Evolutionary conservation across 2,113 vertebrate species (phyloP).

Genomic region (Thalassarche chlororhynchos): DNA sequence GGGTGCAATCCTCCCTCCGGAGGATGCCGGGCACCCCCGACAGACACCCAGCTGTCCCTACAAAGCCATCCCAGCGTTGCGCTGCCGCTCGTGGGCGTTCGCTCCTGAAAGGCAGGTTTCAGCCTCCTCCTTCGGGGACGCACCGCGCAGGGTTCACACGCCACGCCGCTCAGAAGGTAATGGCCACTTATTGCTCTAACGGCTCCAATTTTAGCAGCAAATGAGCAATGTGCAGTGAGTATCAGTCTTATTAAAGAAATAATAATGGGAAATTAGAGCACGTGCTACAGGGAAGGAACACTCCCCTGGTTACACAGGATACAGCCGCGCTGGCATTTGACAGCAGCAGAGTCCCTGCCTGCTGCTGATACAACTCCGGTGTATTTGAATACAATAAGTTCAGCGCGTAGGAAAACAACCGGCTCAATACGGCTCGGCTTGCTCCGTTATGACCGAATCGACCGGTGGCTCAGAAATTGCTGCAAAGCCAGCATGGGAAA

Average conservation of each 20-base stretch:
- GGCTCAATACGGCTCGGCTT: background rate
- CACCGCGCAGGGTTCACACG: background rate
- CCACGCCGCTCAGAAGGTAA: background rate
- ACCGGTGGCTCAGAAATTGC: background rate
- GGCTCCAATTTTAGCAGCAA: conserved; percentile 63
- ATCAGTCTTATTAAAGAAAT: conserved; percentile 57
- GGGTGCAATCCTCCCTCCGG: background rate
- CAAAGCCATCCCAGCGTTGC: background rate
- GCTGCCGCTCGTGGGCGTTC: background rate
- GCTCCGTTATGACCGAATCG: background rate
- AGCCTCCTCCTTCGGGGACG: background rate
- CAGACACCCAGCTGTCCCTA: background rate
- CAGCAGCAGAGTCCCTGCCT: background rate
- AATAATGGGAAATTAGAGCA: conserved; percentile 62
- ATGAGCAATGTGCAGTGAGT: conserved; percentile 35
- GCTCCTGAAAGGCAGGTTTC: background rate
- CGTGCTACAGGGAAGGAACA: background rate
- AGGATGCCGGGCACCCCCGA: background rate
- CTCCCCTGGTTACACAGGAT: background rate
- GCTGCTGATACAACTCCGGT: background rate
- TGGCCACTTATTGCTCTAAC: conserved; percentile 53
- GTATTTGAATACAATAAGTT: background rate
- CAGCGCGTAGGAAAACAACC: background rate
- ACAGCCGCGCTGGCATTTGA: background rate
- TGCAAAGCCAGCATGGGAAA: background rate